phyloP scores from a whole-genome alignment of 1,140 invertebrate species.

The Gonioctena quinquepunctata region DNA sequence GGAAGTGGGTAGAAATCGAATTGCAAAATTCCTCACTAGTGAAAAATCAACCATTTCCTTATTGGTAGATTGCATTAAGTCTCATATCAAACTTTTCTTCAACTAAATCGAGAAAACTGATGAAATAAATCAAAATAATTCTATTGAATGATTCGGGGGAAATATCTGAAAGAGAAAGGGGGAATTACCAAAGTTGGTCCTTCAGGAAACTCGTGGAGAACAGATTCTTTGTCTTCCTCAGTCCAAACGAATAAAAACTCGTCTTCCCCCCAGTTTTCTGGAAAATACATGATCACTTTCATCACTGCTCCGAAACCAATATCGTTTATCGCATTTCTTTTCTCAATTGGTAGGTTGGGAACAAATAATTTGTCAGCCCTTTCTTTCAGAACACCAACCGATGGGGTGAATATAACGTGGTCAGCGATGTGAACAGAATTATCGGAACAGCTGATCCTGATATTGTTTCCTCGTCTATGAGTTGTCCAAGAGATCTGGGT shows the following conservation, averaged over 20 bases:
- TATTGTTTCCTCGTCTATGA: conserved; percentile 57
- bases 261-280: conserved; percentile 63
- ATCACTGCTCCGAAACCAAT: conserved; percentile 73
- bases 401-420: conserved; percentile 71
- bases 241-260: conserved; percentile 64
- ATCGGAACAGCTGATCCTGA: conserved; percentile 53
- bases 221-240: conserved; percentile 50
- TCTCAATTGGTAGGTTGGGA: conserved; percentile 64
- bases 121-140: too few relatives aligned
- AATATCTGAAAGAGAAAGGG: too few relatives aligned
- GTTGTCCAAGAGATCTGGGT: conserved; percentile 33
- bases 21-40: too few relatives aligned
- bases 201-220: neutral
- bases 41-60: too few relatives aligned
- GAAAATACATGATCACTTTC: conserved; percentile 76
- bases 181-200: neutral
- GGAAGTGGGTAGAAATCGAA: too few relatives aligned
- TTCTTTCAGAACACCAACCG: conserved; percentile 72
- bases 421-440: conserved; percentile 63
- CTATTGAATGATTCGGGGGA: too few relatives aligned
- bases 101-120: too few relatives aligned
- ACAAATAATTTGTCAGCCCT: conserved; percentile 63
- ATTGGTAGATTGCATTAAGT: too few relatives aligned
- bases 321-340: conserved; percentile 65
- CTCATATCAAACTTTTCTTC: too few relatives aligned